A percentile compares a stretch with the other conserved stretches of the same genome.
Evolutionary conservation across 2,888 invertebrate species (phyloP).

Genomic region (Lasioglossum malachurum): DNA sequence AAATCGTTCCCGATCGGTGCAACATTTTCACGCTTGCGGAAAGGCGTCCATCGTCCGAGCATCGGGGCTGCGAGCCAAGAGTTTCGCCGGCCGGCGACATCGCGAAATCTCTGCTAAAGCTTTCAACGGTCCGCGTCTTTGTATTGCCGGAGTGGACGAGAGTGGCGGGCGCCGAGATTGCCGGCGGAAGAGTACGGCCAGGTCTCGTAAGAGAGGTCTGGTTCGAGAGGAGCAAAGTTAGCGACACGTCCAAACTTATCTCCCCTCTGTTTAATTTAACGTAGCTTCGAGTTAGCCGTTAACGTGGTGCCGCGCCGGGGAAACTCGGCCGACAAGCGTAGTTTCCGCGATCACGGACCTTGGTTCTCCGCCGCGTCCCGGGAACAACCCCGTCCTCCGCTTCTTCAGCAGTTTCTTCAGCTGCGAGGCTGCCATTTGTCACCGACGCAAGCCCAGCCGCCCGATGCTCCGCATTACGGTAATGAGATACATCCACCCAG

Average conservation of each 20-base stretch:
- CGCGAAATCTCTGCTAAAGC: background rate
- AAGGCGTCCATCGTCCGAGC: conserved; percentile 8
- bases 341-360: conserved; percentile 58
- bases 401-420: conserved; percentile 17
- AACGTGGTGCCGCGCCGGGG: conserved; percentile 71
- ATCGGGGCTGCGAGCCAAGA: conserved; percentile 1
- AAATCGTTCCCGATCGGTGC: background rate
- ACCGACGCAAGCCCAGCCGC: conserved; percentile 26
- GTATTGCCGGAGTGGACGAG: conserved; percentile 49
- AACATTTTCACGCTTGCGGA: conserved; percentile 15
- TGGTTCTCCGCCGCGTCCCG: conserved; percentile 1
- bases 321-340: conserved; percentile 72
- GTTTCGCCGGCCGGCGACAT: background rate
- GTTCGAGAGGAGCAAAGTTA: conserved; percentile 72
- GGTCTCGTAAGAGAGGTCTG: conserved; percentile 48
- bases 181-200: conserved; percentile 47
- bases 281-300: conserved; percentile 80
- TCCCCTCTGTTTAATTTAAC: conserved; percentile 81
- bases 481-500: conserved; percentile 68
- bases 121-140: conserved; percentile 31
- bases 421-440: conserved; percentile 17
- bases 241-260: conserved; percentile 80
- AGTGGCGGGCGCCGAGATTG: conserved; percentile 56
- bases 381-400: background rate
- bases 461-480: conserved; percentile 53